Evolutionary conservation across 2,797 vertebrate genomes (phyloP).

Genomic region (Ibycter americanus): DNA sequence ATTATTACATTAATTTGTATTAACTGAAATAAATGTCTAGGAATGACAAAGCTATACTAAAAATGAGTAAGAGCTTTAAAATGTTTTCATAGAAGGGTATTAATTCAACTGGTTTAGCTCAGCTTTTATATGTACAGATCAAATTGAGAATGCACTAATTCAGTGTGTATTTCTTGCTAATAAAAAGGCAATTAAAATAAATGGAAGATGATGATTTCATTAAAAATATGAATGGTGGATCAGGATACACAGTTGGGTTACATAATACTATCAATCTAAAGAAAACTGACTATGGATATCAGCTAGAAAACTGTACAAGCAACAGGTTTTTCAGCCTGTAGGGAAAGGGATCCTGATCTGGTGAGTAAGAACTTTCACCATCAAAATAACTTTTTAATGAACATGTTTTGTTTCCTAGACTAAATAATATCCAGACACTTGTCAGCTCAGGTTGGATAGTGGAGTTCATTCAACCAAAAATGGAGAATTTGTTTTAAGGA

Average conservation of each 20-base stretch:
- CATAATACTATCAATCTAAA: background rate
- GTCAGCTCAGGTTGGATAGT: background rate
- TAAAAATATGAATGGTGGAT: background rate
- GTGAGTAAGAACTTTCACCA: background rate
- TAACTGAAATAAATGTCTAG: background rate
- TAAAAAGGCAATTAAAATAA: background rate
- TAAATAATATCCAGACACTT: background rate
- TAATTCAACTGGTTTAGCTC: background rate
- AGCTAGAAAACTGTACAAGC: background rate
- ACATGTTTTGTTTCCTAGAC: background rate
- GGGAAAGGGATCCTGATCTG: background rate
- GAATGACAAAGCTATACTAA: background rate
- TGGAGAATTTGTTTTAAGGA: background rate
- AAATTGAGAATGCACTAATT: background rate
- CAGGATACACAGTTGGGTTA: background rate
- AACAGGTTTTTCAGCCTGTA: background rate
- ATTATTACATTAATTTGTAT: background rate
- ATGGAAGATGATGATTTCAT: background rate
- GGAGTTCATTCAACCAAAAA: background rate
- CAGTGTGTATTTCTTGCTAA: background rate
- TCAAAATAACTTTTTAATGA: background rate
- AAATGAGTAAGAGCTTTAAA: background rate
- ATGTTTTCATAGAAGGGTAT: background rate
- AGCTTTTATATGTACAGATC: background rate
- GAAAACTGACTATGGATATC: background rate